Percentiles rank a stretch among this genome's conserved stretches.
Evolutionary conservation across 2,113 vertebrate genomes (phyloP).

Genomic region (Stigmatopora nigra): DNA sequence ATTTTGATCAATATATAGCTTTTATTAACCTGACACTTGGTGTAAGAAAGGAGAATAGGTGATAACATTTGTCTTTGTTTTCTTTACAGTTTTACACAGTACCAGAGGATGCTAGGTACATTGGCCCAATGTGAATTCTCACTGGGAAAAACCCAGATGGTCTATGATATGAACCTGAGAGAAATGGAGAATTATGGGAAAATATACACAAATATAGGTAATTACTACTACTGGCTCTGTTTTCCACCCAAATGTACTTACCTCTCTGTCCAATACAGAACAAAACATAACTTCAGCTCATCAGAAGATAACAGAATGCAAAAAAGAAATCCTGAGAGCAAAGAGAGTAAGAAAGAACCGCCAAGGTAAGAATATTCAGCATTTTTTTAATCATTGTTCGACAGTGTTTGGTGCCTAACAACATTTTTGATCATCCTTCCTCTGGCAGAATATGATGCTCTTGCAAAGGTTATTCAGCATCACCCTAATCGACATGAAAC

Average conservation of each 20-base stretch:
- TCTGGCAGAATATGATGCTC: slow-evolving; percentile 87
- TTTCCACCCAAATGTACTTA: background rate
- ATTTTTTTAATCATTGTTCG: background rate
- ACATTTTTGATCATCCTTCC: background rate
- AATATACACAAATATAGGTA: slow-evolving; percentile 93
- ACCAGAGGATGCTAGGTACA: slow-evolving; percentile 91
- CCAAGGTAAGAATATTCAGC: slow-evolving; percentile 75
- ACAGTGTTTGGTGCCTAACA: background rate
- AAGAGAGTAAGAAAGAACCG: slow-evolving; percentile 98
- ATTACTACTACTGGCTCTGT: background rate
- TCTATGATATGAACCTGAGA: slow-evolving; percentile 95
- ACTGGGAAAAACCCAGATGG: slow-evolving; percentile 94
- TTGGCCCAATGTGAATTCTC: slow-evolving; percentile 96
- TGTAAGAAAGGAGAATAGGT: background rate
- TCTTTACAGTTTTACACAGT: slow-evolving; percentile 80
- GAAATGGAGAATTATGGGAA: slow-evolving; percentile 99
- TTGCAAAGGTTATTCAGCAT: slow-evolving; percentile 95
- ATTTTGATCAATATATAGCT: background rate
- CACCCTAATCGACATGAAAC: slow-evolving; percentile 96
- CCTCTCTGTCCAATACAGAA: slow-evolving; percentile 64
- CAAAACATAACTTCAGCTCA: slow-evolving; percentile 89
- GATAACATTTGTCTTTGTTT: background rate
- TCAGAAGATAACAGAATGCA: slow-evolving; percentile 95
- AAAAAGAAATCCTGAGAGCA: slow-evolving; percentile 95
- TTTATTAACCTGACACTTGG: background rate